Conservation (phyloP, 2,113 vertebrate genomes). For the Anguilla rostrata region DNA sequence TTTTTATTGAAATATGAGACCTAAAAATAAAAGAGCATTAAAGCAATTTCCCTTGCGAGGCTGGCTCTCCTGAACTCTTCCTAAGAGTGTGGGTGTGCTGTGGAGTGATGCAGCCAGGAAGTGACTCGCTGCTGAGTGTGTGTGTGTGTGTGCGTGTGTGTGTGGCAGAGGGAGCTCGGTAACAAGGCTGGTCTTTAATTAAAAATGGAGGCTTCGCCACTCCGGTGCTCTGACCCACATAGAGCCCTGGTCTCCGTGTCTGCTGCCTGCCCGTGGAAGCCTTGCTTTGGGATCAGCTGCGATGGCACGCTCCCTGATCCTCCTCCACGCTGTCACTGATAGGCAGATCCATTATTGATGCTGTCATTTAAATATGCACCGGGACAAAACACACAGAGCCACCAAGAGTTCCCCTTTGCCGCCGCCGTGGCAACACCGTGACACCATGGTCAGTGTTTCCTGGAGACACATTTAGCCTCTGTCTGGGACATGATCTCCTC, state of each 20-base stretch:
- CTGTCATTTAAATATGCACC: conserved; percentile 65
- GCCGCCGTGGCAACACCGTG: background rate
- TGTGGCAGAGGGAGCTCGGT: background rate
- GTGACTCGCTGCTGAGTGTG: background rate
- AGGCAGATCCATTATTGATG: conserved; percentile 64
- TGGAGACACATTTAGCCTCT: background rate
- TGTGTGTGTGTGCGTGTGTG: background rate
- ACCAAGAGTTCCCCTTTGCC: conserved; percentile 4
- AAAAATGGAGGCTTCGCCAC: conserved; percentile 35
- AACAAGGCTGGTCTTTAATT: conserved; percentile 39
- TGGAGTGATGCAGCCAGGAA: background rate
- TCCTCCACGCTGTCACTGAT: conserved; percentile 39
- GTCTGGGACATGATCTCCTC: background rate
- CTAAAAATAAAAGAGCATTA: background rate
- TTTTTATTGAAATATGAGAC: background rate
- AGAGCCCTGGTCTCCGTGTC: background rate
- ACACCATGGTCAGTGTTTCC: background rate
- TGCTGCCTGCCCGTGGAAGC: background rate
- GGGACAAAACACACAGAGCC: conserved; percentile 57
- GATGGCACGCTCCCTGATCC: conserved; percentile 17
- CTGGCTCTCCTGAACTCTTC: background rate
- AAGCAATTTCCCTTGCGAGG: background rate
- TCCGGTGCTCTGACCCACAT: conserved; percentile 35
- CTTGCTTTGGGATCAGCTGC: background rate
- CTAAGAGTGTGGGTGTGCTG: background rate